Conservation (phyloP, 2,888 invertebrate species). For the Chrysomela aeneicollis region DNA sequence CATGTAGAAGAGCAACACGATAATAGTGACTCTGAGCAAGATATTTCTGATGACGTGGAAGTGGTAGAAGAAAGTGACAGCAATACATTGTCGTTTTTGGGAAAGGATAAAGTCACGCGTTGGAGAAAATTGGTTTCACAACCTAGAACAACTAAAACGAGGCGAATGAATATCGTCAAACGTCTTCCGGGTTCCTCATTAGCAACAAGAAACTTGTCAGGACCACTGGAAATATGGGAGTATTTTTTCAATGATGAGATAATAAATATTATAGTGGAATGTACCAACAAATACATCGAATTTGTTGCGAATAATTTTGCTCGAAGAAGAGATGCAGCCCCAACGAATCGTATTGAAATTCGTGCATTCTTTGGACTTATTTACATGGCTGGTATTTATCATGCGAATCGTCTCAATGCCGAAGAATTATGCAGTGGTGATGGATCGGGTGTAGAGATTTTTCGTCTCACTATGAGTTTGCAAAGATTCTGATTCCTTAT, state of each 20-base stretch:
- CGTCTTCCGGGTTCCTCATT: conserved; percentile 12
- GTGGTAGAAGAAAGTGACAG: conserved; percentile 15
- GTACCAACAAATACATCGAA: conserved; percentile 46
- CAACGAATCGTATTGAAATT: conserved; percentile 5
- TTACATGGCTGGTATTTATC: conserved; percentile 9
- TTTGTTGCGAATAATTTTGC: conserved; percentile 7
- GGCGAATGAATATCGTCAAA: neutral
- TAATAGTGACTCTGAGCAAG: conserved; percentile 25
- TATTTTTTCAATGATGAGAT: conserved; percentile 41
- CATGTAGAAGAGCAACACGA: conserved; percentile 20
- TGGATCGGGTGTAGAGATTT: conserved; percentile 23
- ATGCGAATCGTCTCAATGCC: conserved; percentile 17
- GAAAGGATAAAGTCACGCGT: conserved; percentile 17
- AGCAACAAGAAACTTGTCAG: conserved; percentile 1
- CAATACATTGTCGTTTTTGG: conserved; percentile 13
- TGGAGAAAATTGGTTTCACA: conserved; percentile 18
- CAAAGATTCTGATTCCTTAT: conserved; percentile 29
- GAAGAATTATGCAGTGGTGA: conserved; percentile 23
- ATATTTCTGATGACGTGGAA: conserved; percentile 15
- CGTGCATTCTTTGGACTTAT: neutral
- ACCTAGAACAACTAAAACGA: conserved; percentile 1
- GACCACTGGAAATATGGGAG: conserved; percentile 39
- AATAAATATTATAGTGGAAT: conserved; percentile 43
- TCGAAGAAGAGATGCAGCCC: neutral
- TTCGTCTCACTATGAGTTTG: conserved; percentile 14